Evolutionary conservation across 2,888 invertebrate species (phyloP).

Genomic region (Dusona sp.): DNA sequence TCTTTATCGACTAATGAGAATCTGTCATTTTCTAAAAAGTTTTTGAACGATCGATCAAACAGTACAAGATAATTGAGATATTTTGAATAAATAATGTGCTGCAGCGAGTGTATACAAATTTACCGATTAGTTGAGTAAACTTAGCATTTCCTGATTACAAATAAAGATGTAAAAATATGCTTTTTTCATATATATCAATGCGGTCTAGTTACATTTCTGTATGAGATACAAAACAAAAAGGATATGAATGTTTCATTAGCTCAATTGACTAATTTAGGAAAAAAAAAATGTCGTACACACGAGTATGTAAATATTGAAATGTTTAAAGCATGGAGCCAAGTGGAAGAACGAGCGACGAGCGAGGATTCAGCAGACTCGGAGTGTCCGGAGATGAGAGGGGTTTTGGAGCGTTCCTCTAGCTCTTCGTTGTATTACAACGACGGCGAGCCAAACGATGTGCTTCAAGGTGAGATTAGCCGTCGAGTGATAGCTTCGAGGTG

Average conservation of each 20-base stretch:
- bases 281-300: neutral
- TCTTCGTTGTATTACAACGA: slow-evolving; percentile 89
- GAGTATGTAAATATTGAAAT: neutral
- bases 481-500: neutral
- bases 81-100: neutral
- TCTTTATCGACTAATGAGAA: too few species aligned
- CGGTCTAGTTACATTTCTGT: neutral
- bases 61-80: neutral
- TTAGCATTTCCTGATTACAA: neutral
- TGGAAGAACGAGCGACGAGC: slow-evolving; percentile 82
- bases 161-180: neutral
- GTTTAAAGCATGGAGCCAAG: slow-evolving; percentile 89
- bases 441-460: slow-evolving; percentile 88
- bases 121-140: neutral
- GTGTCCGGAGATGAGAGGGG: slow-evolving; percentile 76
- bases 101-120: neutral
- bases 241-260: neutral
- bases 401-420: slow-evolving; percentile 84
- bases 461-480: slow-evolving; percentile 85
- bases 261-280: neutral
- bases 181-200: neutral
- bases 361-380: slow-evolving; percentile 86
- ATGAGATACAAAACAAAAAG: neutral
- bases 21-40: too few species aligned
- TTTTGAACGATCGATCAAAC: neutral